phyloP scores from a whole-genome alignment of 2,888 invertebrate species.

The Smittia sp. region DNA sequence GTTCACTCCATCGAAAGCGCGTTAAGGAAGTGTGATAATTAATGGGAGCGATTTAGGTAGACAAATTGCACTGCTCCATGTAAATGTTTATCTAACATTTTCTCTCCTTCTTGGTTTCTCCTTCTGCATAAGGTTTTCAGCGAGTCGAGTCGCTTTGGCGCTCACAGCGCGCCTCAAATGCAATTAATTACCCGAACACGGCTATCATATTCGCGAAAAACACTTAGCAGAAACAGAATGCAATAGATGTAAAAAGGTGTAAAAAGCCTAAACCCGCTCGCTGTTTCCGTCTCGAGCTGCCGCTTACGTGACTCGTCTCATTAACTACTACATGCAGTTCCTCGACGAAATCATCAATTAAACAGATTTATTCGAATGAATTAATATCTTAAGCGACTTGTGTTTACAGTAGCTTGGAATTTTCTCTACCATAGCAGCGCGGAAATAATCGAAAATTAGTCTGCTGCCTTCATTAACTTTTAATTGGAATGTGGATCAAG shows the following conservation, averaged over 20 bases:
- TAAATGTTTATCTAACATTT: slow-evolving; percentile 32
- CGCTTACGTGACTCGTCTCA: slow-evolving; percentile 23
- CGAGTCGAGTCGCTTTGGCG: background rate
- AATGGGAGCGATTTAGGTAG: slow-evolving; percentile 33
- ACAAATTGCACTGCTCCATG: slow-evolving; percentile 34
- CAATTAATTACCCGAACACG: slow-evolving; percentile 38
- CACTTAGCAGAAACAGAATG: slow-evolving; percentile 38
- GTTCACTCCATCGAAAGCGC: background rate
- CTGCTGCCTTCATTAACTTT: slow-evolving; percentile 6
- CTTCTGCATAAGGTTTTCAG: background rate
- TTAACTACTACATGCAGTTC: slow-evolving; percentile 36
- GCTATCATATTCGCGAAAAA: slow-evolving; percentile 36
- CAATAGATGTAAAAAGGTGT: slow-evolving; percentile 39
- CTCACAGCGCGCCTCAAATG: background rate
- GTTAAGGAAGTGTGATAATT: slow-evolving; percentile 19
- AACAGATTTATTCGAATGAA: slow-evolving; percentile 34
- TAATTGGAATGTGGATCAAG: slow-evolving; percentile 27
- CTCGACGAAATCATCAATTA: slow-evolving; percentile 38
- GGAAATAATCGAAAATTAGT: background rate
- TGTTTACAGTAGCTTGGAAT: background rate
- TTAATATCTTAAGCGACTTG: slow-evolving; percentile 28
- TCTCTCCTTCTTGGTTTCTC: background rate
- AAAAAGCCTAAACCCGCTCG: slow-evolving; percentile 30
- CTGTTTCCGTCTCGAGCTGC: background rate
- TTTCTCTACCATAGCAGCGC: background rate